Conservation (phyloP, 1,140 invertebrate species). For the Megathymus violae region DNA sequence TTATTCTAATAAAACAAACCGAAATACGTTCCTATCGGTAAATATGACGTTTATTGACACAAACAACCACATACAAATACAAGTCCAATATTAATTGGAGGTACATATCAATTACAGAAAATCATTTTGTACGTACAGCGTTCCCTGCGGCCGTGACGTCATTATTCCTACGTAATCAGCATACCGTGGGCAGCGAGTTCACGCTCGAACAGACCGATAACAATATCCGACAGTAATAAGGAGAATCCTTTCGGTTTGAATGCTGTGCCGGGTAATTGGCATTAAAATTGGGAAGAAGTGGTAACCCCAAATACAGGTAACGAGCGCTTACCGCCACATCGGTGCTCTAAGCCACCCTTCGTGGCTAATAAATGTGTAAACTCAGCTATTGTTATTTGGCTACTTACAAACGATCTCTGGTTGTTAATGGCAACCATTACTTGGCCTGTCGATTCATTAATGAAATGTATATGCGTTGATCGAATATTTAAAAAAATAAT, state of each 20-base stretch:
- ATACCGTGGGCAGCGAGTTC: constrained; percentile 52
- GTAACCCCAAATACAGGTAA: constrained; percentile 63
- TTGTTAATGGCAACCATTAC: no score
- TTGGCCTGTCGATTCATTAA: no score
- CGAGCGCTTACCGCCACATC: constrained; percentile 74
- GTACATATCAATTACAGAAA: constrained; percentile 31
- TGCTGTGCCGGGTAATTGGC: constrained; percentile 79
- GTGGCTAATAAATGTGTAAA: constrained; percentile 66
- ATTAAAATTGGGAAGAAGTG: constrained; percentile 76
- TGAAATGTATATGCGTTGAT: no score
- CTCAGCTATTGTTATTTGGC: constrained; percentile 60
- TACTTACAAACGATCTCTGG: constrained; percentile 30
- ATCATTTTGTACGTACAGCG: constrained; percentile 15
- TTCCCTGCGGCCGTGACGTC: constrained; percentile 32
- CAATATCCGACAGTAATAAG: constrained; percentile 81
- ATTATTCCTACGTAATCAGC: constrained; percentile 45
- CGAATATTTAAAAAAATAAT: no score
- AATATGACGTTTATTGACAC: no score
- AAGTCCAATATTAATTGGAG: constrained; percentile 20
- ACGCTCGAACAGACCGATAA: constrained; percentile 62
- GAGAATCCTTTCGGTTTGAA: constrained; percentile 72
- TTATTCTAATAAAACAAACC: constrained; percentile 3
- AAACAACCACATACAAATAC: no score
- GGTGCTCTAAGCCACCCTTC: constrained; percentile 59
- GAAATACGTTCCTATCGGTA: neutral